Evolutionary conservation across 2,888 invertebrate species (phyloP), one percentile per base, ranked within the genome.

Genomic region (Sesia bembeciformis): DNA sequence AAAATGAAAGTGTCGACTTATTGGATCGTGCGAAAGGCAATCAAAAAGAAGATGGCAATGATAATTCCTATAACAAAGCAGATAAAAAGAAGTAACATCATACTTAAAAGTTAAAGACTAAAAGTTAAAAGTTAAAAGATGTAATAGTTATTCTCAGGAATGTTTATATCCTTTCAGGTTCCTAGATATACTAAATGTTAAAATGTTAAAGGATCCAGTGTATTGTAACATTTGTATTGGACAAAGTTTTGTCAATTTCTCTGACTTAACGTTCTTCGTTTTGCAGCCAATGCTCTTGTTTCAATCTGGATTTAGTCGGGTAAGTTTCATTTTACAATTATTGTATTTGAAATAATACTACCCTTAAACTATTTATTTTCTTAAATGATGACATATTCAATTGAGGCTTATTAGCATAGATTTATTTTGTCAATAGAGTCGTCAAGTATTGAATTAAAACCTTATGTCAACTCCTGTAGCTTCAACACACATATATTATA

Each of bases 211-310:
- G 59, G 91, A 92, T 67, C 72, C 78, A 1, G 74, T 85, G 4
- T 92, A 86, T 59, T 80, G 92, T 40, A 93, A 92, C 64, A 91
- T 93, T 59, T 86, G 84, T 59, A 52, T 87, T 4, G 93, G 93
- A 5, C 87, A 92, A 60, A 91, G 93, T 62, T 90, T 93, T 55
- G 90, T 91, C 3, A 90, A 91, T 62, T 91, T 91, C 54, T 91
- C 93, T 3, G 93, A 94, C 70, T 78, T 91, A 51, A 91, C 90
- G 4, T 94, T 93, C 60, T 87, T 91, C 55, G 86, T 91, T n/a
- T 73, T 94, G 38, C 84, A 92, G 58, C 93, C 93, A 3, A 77
- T 93, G 80, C 79, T 93, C 57, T 76, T 94, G 63, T 87, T 87
- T 55, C 90, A 91, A 58, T 78, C 85, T 52, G 91, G 91, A 4